A percentile compares a stretch with the other conserved stretches of the same genome.
Conservation (phyloP, 1,140 invertebrate species). For the Procambarus clarkii region DNA sequence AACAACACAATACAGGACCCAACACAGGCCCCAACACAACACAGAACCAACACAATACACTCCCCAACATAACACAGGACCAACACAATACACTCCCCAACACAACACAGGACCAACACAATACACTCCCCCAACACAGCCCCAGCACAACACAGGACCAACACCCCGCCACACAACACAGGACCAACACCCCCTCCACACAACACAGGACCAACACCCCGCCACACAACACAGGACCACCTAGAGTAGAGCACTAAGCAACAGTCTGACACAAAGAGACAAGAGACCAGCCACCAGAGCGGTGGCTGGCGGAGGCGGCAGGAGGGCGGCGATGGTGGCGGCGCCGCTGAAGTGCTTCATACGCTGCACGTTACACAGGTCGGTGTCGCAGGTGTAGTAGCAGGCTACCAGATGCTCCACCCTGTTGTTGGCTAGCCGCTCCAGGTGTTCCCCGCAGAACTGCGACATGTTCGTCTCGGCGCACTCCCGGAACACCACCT, state of each 20-base stretch:
- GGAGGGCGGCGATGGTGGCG: neutral
- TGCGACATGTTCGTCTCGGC: slow-evolving; percentile 66
- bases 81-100: no score
- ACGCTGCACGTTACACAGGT: slow-evolving; percentile 51
- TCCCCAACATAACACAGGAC: no score
- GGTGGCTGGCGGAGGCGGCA: no score
- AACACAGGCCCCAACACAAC: no score
- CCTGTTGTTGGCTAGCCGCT: slow-evolving; percentile 54
- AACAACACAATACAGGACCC: no score
- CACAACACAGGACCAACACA: no score
- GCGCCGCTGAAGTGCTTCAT: slow-evolving; percentile 52
- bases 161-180: no score
- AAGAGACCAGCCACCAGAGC: neutral
- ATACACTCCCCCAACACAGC: no score
- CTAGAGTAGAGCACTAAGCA: neutral
- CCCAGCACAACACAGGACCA: no score
- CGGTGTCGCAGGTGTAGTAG: slow-evolving; percentile 54
- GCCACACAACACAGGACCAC: neutral
- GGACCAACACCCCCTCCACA: no score
- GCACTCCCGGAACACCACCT: slow-evolving; percentile 54
- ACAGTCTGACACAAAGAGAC: neutral
- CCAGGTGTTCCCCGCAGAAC: slow-evolving; percentile 60
- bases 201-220: neutral
- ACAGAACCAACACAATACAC: no score
- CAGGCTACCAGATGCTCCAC: slow-evolving; percentile 58